Evolutionary conservation across 2,797 vertebrate species (phyloP), one percentile per base, ranked within the genome.

Genomic region (Amniataba percoides): DNA sequence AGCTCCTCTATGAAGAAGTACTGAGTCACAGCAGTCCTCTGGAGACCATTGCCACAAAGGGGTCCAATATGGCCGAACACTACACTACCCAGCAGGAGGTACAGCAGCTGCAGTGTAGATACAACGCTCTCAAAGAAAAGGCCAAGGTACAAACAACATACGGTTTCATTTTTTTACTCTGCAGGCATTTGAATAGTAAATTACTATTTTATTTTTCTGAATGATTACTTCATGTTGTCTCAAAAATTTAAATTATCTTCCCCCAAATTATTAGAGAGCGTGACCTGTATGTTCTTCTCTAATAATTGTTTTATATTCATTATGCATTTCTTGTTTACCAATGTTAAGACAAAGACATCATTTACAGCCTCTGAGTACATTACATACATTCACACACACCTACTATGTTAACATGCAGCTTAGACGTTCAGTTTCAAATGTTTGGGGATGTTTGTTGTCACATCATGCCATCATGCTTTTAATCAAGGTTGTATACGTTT

Each of bases 1-100:
- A 99, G 98, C 94, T 99, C 52, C 93, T 99, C 71, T 97, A 93
- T 85, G 98, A 99, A 89, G 98, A 99, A 82, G 96, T 99, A 1
- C 76, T 98, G 87, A 99, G 97, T 91, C 97, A 99, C 83, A 93
- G 91, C 85, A 96, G 95, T 83, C 92, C 98, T 51, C 88, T 99
- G 92, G 96, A 98, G 87, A 97, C 96, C 0, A 99, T 99, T 61
- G 96, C 97, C 84, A 88, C 93, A 82, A 99, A 99, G 93, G 95
- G 96, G 42, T 95, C 95, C 66, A 96, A 95, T 78, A 98, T 99
- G 96, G 93, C 96, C 1, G 97, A 98, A 63, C 96, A 97, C 89
- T 96, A 95, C 36, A 95, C 96, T 55, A 96, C 97, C 73, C 96
- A 97, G 85, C 93, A 97, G 77, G 97, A 99, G 79, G 95, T 99